Conservation (phyloP, 2,888 invertebrate genomes). For the Xanthorhoe designata region DNA sequence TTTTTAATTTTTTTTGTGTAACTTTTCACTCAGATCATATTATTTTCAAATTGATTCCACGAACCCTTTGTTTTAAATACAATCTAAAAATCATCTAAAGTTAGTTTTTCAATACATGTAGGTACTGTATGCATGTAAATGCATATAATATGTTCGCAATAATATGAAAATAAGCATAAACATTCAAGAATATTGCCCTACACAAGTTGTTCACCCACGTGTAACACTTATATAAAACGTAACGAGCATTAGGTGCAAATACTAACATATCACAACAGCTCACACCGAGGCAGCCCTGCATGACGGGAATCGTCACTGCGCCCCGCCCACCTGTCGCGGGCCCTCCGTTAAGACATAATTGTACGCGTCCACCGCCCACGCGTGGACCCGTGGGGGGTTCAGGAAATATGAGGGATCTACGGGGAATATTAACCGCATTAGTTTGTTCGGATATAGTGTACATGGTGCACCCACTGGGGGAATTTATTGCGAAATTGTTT, state of each 20-base stretch:
- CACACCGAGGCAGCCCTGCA: constrained; percentile 55
- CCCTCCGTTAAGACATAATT: constrained; percentile 79
- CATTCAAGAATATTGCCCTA: not conserved
- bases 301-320: constrained; percentile 70
- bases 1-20: too few relatives aligned
- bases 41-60: too few relatives aligned
- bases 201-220: not conserved
- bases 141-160: not conserved
- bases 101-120: too few relatives aligned
- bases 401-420: constrained; percentile 39
- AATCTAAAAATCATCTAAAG: too few relatives aligned
- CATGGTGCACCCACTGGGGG: constrained; percentile 10
- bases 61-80: too few relatives aligned
- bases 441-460: constrained; percentile 21
- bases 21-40: not conserved
- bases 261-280: constrained; percentile 13
- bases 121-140: too few relatives aligned
- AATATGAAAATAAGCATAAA: not conserved
- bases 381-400: constrained; percentile 65
- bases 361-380: constrained; percentile 68
- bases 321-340: constrained; percentile 82
- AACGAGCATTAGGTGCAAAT: not conserved
- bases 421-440: constrained; percentile 25
- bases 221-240: not conserved
- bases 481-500: constrained; percentile 5